A percentile compares a stretch with the other conserved stretches of the same genome.
phyloP scores from a whole-genome alignment of 2,888 invertebrate species.

The Kuschelorhynchus macadamiae region DNA sequence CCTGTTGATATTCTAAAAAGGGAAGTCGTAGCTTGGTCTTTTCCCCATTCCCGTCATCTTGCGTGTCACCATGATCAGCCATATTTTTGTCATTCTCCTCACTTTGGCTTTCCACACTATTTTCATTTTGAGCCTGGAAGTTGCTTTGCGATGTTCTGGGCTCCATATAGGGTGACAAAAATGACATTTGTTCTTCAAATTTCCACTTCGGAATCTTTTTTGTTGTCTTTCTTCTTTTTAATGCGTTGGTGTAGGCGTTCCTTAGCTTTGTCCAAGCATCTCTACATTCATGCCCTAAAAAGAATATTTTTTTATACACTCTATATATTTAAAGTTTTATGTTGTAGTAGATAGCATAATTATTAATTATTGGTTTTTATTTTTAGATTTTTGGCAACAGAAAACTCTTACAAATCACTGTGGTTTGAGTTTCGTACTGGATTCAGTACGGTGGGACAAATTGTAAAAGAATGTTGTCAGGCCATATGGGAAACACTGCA shows the following conservation, averaged over 20 bases:
- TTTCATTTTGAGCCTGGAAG: slow-evolving; percentile 15
- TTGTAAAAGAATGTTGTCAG: background rate
- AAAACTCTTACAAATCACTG: no score
- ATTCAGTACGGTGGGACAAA: background rate
- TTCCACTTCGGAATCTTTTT: slow-evolving; percentile 24
- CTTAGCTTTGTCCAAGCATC: slow-evolving; percentile 15
- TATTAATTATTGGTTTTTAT: no score
- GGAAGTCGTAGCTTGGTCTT: no score
- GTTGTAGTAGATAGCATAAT: no score
- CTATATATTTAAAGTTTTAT: background rate
- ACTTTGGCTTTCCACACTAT: background rate
- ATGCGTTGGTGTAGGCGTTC: slow-evolving; percentile 32
- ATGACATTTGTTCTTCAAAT: slow-evolving; percentile 20
- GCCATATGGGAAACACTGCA: background rate
- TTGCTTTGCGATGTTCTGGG: slow-evolving; percentile 16
- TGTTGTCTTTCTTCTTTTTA: slow-evolving; percentile 29
- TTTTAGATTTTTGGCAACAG: no score
- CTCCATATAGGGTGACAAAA: slow-evolving; percentile 14
- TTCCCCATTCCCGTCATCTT: background rate
- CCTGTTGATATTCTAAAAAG: no score
- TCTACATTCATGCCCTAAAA: slow-evolving; percentile 28
- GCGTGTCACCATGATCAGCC: background rate
- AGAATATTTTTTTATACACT: slow-evolving; percentile 10
- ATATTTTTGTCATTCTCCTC: background rate
- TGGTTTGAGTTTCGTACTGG: slow-evolving; percentile 7